Base-by-base conservation (phyloP, 2,113 vertebrate species). In the Austrofundulus limnaeus region DNA sequence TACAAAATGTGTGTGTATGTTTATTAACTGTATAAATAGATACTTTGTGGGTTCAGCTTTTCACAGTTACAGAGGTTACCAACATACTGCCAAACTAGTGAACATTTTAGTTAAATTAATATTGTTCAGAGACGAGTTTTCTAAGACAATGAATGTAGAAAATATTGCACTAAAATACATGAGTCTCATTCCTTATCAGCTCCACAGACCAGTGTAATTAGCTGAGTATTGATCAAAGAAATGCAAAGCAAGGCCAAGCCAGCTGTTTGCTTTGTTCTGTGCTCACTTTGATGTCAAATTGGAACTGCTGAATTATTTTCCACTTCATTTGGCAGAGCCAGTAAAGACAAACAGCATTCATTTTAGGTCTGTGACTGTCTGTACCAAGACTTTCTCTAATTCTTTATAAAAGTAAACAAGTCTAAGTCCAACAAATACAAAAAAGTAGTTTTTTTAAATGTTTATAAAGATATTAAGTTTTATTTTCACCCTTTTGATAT, bases 251-350 rank as follows among this genome's bases (percentile, higher is more conserved):
- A 70, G 61, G 65, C 45, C 51, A 19, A 65, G 63, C 66, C 79
- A 75, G 74, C 76, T 86, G 78, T 73, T 74, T 65, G 66, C 60
- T 82, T 85, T 87, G 85, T 87, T 80, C 56, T 70, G 43, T n/a
- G 10, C 64, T 8, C 69, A 76, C 88, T 85, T 90, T 86, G 83
- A 88, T 88, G 78, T 81, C 61, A 72, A 21, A 46, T 58, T 61
- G 24, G 37, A 65, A 70, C 55, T 12, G 42, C 73, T 80, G 59
- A 2, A 55, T 81, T 62, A n/a, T 70, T 20, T 75, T 57, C 66
- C 62, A 56, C 72, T 78, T 81, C 39, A 85, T 75, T 78, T 79
- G 34, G 14, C 16, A 7, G 43, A 64, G 54, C 69, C 59, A 80
- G 60, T 49, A 66, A 34, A 48, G 11, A 57, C 58, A 23, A 17